Evolutionary conservation across 2,888 invertebrate genomes (phyloP).

Genomic region (Macrophya alboannulata): DNA sequence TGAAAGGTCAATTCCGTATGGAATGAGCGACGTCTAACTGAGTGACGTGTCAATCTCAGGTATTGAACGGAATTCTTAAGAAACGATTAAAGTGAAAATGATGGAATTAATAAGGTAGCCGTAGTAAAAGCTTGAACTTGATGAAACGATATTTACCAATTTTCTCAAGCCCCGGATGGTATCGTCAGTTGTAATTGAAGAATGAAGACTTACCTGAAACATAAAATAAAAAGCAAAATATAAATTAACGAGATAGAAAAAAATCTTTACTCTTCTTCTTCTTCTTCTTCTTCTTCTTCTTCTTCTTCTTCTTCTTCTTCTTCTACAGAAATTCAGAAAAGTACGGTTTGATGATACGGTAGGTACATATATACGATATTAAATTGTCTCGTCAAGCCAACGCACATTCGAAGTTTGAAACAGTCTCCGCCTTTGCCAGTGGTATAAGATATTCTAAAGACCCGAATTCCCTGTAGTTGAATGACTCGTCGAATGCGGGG

Average conservation of each 20-base stretch:
- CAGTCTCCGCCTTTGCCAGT: not conserved
- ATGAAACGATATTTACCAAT: conserved; percentile 6
- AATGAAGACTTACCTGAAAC: conserved; percentile 30
- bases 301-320: not conserved
- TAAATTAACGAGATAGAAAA: not conserved
- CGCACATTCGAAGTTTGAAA: not conserved
- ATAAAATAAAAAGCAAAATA: not conserved
- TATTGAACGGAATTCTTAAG: not conserved
- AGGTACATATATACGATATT: not conserved
- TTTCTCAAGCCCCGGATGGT: not conserved
- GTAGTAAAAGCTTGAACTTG: not conserved
- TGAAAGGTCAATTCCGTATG: not conserved
- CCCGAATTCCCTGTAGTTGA: not conserved
- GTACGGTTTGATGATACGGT: too few relatives aligned
- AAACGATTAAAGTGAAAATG: conserved; percentile 19
- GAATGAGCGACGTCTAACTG: not conserved
- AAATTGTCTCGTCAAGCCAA: not conserved
- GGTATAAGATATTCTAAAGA: conserved; percentile 10
- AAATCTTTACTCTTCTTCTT: not conserved
- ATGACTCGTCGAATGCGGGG: not conserved
- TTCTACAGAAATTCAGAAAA: too few relatives aligned
- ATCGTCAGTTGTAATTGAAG: not conserved
- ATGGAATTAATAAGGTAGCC: not conserved
- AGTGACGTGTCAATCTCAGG: conserved; percentile 23
- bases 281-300: not conserved